Base-by-base conservation (phyloP, 2,888 invertebrate genomes). In the Himalopsyche japonica region DNA sequence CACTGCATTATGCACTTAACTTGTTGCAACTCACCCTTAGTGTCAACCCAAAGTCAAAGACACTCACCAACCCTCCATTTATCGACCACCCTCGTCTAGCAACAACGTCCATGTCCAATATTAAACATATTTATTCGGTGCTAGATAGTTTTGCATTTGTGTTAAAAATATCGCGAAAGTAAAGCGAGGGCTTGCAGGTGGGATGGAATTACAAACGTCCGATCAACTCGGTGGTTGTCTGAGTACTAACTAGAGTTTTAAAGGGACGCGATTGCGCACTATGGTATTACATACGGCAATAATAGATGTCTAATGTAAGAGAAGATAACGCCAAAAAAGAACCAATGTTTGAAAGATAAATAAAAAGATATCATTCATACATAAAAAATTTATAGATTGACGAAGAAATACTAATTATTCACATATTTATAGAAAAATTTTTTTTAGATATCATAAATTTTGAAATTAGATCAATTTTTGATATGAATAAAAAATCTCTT, bases 1-100 rank as follows among this genome's bases (percentile, higher is more conserved):
- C 70, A 70, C 34, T 77, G 77, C 77, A 77, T 77, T 77, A 77
- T 43, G 77, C 77, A 77, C 77, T 34, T 77, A 77, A 77, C 77
- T 77, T 77, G 77, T 77, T 77, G 77, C 77, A 77, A 77, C 77
- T 70, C 37, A 77, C 77, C 77, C 77, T 43, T 18, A 20, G n/a
- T 20, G n/a, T 43, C n/a, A 34, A 20, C 77, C 77, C 77, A 37
- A 37, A 77, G 77, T 43, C 34, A 77, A 34, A 76, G 43, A 77
- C 77, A 43, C 34, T 37, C 34, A 77, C 30, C 37, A 10, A 34
- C 77, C 24, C 27, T 70, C 15, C 15, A 30, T 70, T 70, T 70
- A 70, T 70, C 27, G 70, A 70, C 70, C 70, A 27, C 70, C n/a
- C 10, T 70, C 24, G 64, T 64, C 70, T 70, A 70, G 24, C 15